phyloP scores from a whole-genome alignment of 2,888 invertebrate species.

The Apodemia hepburni region DNA sequence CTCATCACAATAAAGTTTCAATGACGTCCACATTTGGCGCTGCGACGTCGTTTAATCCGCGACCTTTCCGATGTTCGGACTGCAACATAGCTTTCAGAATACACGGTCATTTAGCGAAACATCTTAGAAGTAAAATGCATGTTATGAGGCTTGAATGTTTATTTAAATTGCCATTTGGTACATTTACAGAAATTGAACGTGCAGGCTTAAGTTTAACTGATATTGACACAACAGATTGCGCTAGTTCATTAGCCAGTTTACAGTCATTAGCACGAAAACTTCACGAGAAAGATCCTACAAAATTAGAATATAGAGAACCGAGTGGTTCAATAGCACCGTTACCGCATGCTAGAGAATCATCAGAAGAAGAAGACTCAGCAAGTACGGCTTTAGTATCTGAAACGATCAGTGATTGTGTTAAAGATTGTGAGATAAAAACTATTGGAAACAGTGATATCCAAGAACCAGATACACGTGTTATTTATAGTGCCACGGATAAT shows the following conservation, averaged over 20 bases:
- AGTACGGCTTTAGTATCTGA: constrained; percentile 39
- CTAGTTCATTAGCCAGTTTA: constrained; percentile 94
- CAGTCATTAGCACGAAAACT: constrained; percentile 90
- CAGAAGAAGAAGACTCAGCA: constrained; percentile 75
- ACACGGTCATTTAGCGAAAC: constrained; percentile 98
- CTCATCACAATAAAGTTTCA: constrained; percentile 95
- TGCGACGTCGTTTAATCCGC: constrained; percentile 93
- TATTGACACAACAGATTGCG: constrained; percentile 97
- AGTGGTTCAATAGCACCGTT: constrained; percentile 49
- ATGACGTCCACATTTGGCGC: constrained; percentile 93
- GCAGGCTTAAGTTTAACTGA: constrained; percentile 94
- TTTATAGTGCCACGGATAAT: constrained; percentile 81
- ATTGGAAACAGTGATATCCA: constrained; percentile 62
- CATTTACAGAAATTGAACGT: constrained; percentile 95
- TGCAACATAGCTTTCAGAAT: constrained; percentile 98
- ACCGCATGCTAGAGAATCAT: constrained; percentile 68
- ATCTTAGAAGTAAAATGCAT: constrained; percentile 97
- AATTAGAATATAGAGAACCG: constrained; percentile 83
- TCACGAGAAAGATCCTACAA: constrained; percentile 89
- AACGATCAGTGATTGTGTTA: constrained; percentile 64
- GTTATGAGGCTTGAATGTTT: constrained; percentile 96
- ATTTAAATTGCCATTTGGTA: constrained; percentile 95
- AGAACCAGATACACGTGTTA: constrained; percentile 67
- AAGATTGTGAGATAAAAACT: constrained; percentile 69
- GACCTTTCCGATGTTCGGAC: constrained; percentile 97